These are phyloP conservation scores for Fistularia tabacaria DNA, from an alignment of 2,797 vertebrate genomes.

Conservation along the genomic window DNA sequence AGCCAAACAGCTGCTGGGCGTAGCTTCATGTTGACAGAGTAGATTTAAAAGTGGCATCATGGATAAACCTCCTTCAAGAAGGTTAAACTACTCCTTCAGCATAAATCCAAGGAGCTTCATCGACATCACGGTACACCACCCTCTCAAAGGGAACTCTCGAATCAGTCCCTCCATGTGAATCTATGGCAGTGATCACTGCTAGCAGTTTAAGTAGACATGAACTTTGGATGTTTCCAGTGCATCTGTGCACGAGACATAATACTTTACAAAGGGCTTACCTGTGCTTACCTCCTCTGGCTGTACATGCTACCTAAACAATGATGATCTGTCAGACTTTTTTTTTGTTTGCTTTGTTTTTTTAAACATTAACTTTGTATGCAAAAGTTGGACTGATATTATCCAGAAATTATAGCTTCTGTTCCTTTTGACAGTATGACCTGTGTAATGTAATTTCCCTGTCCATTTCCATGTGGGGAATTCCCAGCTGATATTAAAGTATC, in stretches of 20 bases:
- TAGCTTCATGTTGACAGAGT: background rate
- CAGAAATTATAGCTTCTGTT: slow-evolving; percentile 42
- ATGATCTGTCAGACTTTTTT: slow-evolving; percentile 6
- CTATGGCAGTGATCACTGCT: slow-evolving; percentile 30
- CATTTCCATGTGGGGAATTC: slow-evolving; percentile 14
- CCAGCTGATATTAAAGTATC: slow-evolving; percentile 24
- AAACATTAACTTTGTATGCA: slow-evolving; percentile 35
- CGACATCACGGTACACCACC: background rate
- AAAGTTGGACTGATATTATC: slow-evolving; percentile 30
- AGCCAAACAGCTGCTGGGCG: background rate
- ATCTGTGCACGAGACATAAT: slow-evolving; percentile 53
- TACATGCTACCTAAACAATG: slow-evolving; percentile 54
- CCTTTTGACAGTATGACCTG: slow-evolving; percentile 11
- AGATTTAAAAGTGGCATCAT: background rate
- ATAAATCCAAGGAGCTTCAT: background rate
- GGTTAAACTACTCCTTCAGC: background rate
- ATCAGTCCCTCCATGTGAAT: slow-evolving; percentile 10
- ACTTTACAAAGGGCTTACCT: slow-evolving; percentile 38
- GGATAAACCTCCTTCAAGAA: background rate
- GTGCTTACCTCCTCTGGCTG: slow-evolving; percentile 33
- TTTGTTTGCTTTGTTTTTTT: slow-evolving; percentile 3
- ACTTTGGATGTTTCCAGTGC: slow-evolving; percentile 49
- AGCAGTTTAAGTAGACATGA: background rate
- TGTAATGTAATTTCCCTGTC: slow-evolving; percentile 10
- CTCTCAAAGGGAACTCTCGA: slow-evolving; percentile 5